Conservation (phyloP, 2,113 vertebrate species). For the Oryzias melastigma region DNA sequence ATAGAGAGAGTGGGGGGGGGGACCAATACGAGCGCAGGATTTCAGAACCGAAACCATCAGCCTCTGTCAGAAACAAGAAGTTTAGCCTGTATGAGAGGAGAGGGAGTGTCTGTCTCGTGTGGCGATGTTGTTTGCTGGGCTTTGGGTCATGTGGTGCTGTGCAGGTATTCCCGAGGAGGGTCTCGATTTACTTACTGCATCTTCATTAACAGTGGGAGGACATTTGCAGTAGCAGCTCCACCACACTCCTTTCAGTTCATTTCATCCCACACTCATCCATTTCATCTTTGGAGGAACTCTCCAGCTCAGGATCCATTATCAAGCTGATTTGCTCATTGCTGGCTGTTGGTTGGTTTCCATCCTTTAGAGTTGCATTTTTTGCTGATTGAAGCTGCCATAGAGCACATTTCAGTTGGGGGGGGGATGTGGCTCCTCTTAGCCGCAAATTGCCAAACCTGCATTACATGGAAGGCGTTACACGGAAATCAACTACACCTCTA, state of each 20-base stretch:
- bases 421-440: constrained; percentile 80
- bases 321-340: constrained; percentile 51
- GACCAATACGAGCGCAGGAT: constrained; percentile 13
- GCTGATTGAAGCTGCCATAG: constrained; percentile 59
- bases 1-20: not conserved
- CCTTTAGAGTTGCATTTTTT: constrained; percentile 49
- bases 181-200: constrained; percentile 75
- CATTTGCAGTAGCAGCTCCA: constrained; percentile 68
- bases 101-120: constrained; percentile 56
- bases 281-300: constrained; percentile 57
- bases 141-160: constrained; percentile 61
- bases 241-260: constrained; percentile 66
- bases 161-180: constrained; percentile 59
- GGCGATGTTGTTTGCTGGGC: constrained; percentile 64
- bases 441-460: constrained; percentile 90
- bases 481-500: constrained; percentile 74
- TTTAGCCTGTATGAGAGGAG: constrained; percentile 34
- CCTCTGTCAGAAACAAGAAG: constrained; percentile 40
- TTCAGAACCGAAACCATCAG: constrained; percentile 39
- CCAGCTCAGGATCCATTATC: constrained; percentile 54
- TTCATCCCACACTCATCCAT: constrained; percentile 63
- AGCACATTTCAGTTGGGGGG: constrained; percentile 68
- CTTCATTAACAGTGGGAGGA: constrained; percentile 66
- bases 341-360: constrained; percentile 39
- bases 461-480: constrained; percentile 90